Base-by-base conservation (phyloP, 2,113 vertebrate genomes). In the Piprites chloris region DNA sequence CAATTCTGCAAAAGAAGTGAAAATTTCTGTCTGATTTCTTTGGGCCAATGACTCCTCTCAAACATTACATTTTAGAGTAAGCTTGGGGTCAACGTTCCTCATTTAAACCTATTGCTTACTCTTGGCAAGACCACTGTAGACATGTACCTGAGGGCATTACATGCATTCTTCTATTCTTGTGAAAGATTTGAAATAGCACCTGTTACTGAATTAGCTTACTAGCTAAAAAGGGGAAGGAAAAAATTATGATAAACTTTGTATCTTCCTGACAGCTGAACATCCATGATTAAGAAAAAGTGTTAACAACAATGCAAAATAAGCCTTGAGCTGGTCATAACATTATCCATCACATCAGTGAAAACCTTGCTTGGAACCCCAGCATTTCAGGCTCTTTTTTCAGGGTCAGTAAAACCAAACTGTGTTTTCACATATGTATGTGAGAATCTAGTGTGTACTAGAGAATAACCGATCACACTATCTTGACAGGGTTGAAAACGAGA, bases 231-330 rank as follows among this genome's bases (percentile, higher is more conserved):
- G 15, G 47, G 20, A 39, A 26, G 24, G 2, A 12, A 78, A 69
- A 84, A 74, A 58, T 16, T 44, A 71, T 35, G 3, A 59, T 46
- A 85, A 65, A 69, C n/a, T 58, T 73, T 61, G 33, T 11, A 61
- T 88, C 27, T 32, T 85, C 55, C 52, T 92, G 86, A 88, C 76
- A 92, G 84, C 35, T 94, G 80, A 94, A 81, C 80, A 95, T 94
- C 95, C 61, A 87, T 22, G 44, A 84, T 82, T 87, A 82, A 85
- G 74, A 87, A 90, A 50, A 19, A 24, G 85, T 81, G 26, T 59
- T 62, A 85, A 95, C 61, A 92, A 75, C 72, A 92, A 67, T 65
- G 65, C 61, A 95, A 90, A 95, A 52, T 77, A 80, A 81, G 46
- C 69, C 44, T 56, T 84, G 46, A 93, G 24, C 37, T 84, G 24